These are phyloP conservation scores for Caerostris extrusa DNA, from an alignment of 1,140 invertebrate genomes.

Conservation along the genomic window DNA sequence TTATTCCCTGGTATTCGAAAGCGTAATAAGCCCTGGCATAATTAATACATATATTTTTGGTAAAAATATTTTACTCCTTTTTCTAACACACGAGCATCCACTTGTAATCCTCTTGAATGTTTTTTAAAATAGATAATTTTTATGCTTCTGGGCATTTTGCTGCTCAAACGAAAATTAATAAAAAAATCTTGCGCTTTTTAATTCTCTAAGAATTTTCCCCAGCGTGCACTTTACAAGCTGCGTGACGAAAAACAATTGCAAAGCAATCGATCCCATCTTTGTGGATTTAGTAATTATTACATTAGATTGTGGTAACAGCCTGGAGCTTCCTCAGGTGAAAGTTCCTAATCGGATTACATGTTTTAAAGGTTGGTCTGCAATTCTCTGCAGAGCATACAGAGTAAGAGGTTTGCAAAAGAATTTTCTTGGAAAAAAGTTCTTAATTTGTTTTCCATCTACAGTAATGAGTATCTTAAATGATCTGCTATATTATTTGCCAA, in stretches of 20 bases:
- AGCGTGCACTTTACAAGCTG: neutral
- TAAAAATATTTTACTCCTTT: conserved; percentile 25
- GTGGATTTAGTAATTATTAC: conserved; percentile 62
- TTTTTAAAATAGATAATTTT: conserved; percentile 48
- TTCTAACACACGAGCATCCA: neutral
- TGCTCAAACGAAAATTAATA: conserved; percentile 33
- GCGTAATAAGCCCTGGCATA: neutral
- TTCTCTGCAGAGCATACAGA: neutral
- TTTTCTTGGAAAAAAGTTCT: neutral
- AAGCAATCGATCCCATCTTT: neutral
- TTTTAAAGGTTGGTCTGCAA: conserved; percentile 41
- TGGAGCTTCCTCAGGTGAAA: neutral
- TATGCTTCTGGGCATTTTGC: neutral
- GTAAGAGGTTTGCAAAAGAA: neutral
- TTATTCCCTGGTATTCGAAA: neutral
- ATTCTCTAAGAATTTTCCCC: neutral
- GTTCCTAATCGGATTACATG: conserved; percentile 61
- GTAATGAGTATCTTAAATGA: conserved; percentile 50
- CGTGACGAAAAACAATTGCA: conserved; percentile 13
- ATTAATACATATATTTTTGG: conserved; percentile 1
- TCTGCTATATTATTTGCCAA: conserved; percentile 42
- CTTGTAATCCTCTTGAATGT: conserved; percentile 36
- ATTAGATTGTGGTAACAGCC: conserved; percentile 61
- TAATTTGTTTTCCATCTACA: conserved; percentile 67
- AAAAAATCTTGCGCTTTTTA: conserved; percentile 5